Base-by-base conservation (phyloP, 2,797 vertebrate species). In the Poecilia picta region DNA sequence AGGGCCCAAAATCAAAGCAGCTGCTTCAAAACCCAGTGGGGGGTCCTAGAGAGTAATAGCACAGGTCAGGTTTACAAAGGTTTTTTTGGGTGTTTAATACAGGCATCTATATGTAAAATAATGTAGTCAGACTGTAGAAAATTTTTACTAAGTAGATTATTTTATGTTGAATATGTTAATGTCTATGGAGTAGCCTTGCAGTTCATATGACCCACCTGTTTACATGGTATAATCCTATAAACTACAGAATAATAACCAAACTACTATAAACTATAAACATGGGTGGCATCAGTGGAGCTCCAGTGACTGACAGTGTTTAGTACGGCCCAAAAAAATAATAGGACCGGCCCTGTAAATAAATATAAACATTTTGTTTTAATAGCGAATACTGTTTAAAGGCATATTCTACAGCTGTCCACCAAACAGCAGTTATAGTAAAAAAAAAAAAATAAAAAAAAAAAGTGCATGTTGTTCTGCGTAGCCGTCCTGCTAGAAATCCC, bases 401-500 rank as follows among this genome's bases (percentile, higher is more conserved):
- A 20, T 49, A 18, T 72, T 80, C 76, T 31, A 25, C 31, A 72
- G 47, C 28, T 53, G 16, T 25, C 39, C 39, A 59, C 5, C 47
- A 64, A 80, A 11, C 7, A 8, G 1, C 10, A 18, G 64, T 47
- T 64, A 49, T 18, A 74, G 76, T n/a, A n/a, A n/a, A n/a, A n/a
- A n/a, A n/a, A n/a, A n/a, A n/a, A n/a, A n/a, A n/a, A n/a, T n/a
- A n/a, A n/a, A n/a, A n/a, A n/a, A n/a, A n/a, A 41, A 57, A 75
- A 74, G 45, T 77, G 68, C 82, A 89, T 85, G 84, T 82, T 76
- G 73, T 84, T 83, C 80, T 36, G 71, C 31, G 16, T 64, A 70
- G 84, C 25, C 55, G 74, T 82, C 77, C 80, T 72, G 81, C 79
- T 82, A 87, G 82, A 91, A 92, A 78, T 90, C 80, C 75, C 82